Evolutionary conservation across 2,888 invertebrate genomes (phyloP), one percentile per base, ranked within the genome.

Genomic region (Caenorhabditis angaria): DNA sequence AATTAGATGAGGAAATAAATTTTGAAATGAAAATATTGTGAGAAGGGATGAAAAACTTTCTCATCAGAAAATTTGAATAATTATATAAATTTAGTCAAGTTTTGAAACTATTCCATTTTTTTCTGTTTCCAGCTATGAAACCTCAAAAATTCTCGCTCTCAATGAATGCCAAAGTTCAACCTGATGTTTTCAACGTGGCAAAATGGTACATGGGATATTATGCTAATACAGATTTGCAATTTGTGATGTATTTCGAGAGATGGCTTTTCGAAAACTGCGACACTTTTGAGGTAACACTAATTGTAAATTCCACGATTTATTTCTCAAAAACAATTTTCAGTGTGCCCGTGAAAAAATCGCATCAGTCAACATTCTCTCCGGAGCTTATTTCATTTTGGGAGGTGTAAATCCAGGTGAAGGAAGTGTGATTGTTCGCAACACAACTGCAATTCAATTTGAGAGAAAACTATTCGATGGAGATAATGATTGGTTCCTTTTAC

Each of bases 161-260:
- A 12, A 82, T 83, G 78, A 83, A 83, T 57, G 81, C 83, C 27
- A 76, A 80, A 56, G 73, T 81, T 8, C 73, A 78, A 58, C 78
- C 80, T 0, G 82, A 83, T 56, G 22, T 76, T 24, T 20, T 58
- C 24, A 75, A 83, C 25, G 70, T 82, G 6, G 65, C 76, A 51
- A 68, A 62, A 41, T 82, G 82, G 82, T 68, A 79, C 53, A 65
- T 64, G 64, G 80, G 82, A 25, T 66, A 64, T 1, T 69, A 65
- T 20, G 59, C 35, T 24, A 68, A 72, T 61, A 75, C 70, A 4
- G 72, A 78, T 51, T 61, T 76, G 41, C 77, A 82, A 50, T 82
- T 84, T 59, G 81, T 75, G 28, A 79, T 83, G 80, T 83, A 76
- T 66, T 79, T 82, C 50, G 82, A 81, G 20, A 63, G 83, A 18